Evolutionary conservation across 2,888 invertebrate species (phyloP), one percentile per base, ranked within the genome.

Genomic region (Lasioglossum malachurum): DNA sequence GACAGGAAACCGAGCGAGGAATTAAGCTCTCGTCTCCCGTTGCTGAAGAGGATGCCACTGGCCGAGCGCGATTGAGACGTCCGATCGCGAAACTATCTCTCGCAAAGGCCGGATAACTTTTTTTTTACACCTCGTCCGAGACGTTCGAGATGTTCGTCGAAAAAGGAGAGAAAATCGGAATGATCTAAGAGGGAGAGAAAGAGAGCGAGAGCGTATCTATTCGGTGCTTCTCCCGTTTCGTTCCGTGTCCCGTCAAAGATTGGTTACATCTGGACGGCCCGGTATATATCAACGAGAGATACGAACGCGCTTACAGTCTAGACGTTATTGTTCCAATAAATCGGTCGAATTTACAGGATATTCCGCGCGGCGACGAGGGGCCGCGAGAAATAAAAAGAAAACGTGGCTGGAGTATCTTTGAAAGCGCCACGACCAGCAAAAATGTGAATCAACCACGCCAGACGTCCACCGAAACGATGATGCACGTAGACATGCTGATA

Each of bases 1-100:
- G 83, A 53, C 86, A 83, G 84, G 79, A 89, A 87, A 60, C 82
- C 75, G 69, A 80, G 71, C 88, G 80, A 78, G 81, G 86, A 89
- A 84, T 88, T 83, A 79, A 88, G 80, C 80, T 82, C 81, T 74
- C 80, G 80, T 86, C 82, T 41, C 60, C 41, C 64, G 31, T 64
- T 31, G 38, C 74, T 69, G 49, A 27, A 78, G 31, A 14, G 35
- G 75, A 85, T 79, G 73, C 49, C 83, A 67, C 80, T 71, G 10
- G 53, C 23, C 53, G 53, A 53, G 23, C 71, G 60, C 71, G 60
- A 84, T 84, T 78, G 41, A 83, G 78, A 71, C 49, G 74, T 75
- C 78, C 69, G 10, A 77, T 74, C n/a, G n/a, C 27, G 23, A 53
- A 60, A 75, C 23, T 38, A 27, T 71, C 16, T 4, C 19, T 16